Percentiles rank a stretch among this genome's conserved stretches.
Evolutionary conservation across 2,797 vertebrate species (phyloP).

Genomic region (Crenichthys baileyi): DNA sequence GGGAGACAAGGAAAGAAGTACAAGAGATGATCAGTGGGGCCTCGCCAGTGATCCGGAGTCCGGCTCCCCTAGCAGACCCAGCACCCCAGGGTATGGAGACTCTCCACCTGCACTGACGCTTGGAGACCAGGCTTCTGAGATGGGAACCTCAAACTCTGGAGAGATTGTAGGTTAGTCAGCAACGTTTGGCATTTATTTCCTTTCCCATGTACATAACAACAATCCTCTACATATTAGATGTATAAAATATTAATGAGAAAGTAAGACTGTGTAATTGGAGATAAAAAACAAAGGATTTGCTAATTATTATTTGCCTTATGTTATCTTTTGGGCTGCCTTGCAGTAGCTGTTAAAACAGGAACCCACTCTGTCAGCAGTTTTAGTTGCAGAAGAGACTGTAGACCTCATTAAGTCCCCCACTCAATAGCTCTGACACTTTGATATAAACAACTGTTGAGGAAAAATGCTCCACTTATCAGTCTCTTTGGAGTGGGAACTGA

Average conservation of each 20-base stretch:
- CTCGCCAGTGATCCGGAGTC: slow-evolving; percentile 92
- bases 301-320: background rate
- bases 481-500: slow-evolving; percentile 42
- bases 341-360: background rate
- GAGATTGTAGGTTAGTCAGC: slow-evolving; percentile 69
- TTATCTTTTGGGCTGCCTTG: background rate
- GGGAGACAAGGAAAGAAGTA: slow-evolving; percentile 78
- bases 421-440: slow-evolving; percentile 43
- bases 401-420: slow-evolving; percentile 45
- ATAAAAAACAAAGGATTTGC: background rate
- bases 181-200: background rate
- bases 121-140: slow-evolving; percentile 77
- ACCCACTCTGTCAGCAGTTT: background rate
- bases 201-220: background rate
- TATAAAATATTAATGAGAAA: background rate
- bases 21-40: slow-evolving; percentile 80
- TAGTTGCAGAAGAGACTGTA: slow-evolving; percentile 31
- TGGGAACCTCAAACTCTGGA: slow-evolving; percentile 83
- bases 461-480: slow-evolving; percentile 37
- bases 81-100: slow-evolving; percentile 87
- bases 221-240: background rate
- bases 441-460: slow-evolving; percentile 75
- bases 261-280: background rate
- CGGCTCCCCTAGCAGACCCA: slow-evolving; percentile 85
- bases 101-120: slow-evolving; percentile 83